Evolutionary conservation across 2,113 vertebrate genomes (phyloP), one percentile per base, ranked within the genome.

Genomic region (Caracal caracal): DNA sequence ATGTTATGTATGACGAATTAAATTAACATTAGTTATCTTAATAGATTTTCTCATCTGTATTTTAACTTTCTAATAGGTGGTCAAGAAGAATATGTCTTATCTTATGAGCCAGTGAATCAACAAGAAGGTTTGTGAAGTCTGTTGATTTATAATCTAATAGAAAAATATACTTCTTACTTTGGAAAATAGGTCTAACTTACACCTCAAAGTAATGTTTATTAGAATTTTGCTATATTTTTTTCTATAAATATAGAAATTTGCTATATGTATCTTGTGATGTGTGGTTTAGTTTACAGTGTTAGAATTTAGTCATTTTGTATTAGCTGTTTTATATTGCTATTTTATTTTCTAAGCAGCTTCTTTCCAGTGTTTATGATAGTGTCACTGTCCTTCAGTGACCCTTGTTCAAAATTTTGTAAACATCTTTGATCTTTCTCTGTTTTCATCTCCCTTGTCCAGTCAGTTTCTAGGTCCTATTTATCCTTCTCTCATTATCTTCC

Each of bases 41-140:
- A 40, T 24, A 96, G 68, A 15, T 65, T 80, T 98, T 95, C 97
- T 98, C 90, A 96, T 33, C n/a, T 98, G 92, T 97, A 33, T 85
- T 59, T 98, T 97, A 92, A 96, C 88, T 97, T 98, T 98, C 96
- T 61, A 37, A 30, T 98, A 99, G 99, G 99, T 98, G 99, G 99
- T 88, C 99, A 99, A 97, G 99, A 99, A 98, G 99, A 99, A 68
- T 99, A 99, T 24, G 99, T 99, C 43, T 98, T 99, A 92, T 99
- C 99, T 4, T 99, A 99, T 30, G 99, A 99, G 95, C 99, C 99
- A 2, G 99, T 99, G 95, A 98, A 98, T 95, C 99, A 99, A 73
- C 99, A 99, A 98, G 99, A 99, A 99, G 99, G 99, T 99, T 98
- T 98, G 99, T 99, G 87, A 75, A 86, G 8, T 53, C 93, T 0